These are phyloP conservation scores for Oppia nitens DNA, from an alignment of 1,140 invertebrate species.

Conservation along the genomic window DNA sequence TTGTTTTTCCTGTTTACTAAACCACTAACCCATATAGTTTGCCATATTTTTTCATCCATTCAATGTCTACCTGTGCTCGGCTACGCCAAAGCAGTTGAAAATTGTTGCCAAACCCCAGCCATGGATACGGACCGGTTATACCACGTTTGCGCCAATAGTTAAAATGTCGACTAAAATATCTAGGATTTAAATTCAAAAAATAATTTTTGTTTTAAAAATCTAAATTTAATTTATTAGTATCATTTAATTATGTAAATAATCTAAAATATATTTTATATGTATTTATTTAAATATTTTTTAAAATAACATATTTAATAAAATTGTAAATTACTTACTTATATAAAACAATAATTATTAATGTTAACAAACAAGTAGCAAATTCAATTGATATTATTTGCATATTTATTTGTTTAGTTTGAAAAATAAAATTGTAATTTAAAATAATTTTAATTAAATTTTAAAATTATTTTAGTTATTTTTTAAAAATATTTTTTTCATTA, in stretches of 20 bases:
- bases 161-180: not conserved
- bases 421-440: no score
- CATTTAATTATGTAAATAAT: not conserved
- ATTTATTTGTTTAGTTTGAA: no score
- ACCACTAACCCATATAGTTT: conserved; percentile 9
- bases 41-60: not conserved
- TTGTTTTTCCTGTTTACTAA: no score
- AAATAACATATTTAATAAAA: not conserved
- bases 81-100: not conserved
- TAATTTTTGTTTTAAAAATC: not conserved
- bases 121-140: not conserved
- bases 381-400: no score
- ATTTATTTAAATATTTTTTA: not conserved
- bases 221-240: not conserved
- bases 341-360: not conserved
- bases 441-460: no score
- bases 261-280: not conserved
- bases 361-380: not conserved
- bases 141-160: conserved; percentile 8
- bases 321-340: not conserved
- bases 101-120: not conserved
- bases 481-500: no score
- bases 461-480: no score
- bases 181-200: not conserved
- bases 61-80: not conserved